These are phyloP conservation scores for Syngnathus floridae DNA, from an alignment of 2,113 vertebrate genomes.

Conservation along the genomic window DNA sequence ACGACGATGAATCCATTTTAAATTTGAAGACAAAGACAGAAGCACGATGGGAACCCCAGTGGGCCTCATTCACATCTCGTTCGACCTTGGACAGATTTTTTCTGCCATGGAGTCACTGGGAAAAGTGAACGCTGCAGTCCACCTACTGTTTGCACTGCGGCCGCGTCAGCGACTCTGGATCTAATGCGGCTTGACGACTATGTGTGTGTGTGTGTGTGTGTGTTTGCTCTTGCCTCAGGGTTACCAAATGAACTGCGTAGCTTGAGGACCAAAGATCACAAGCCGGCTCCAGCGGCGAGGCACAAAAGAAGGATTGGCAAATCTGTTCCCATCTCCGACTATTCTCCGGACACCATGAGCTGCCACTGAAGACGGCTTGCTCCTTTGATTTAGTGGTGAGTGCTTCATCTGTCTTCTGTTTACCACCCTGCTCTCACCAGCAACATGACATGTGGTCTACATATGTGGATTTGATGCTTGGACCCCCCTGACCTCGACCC, in stretches of 20 bases:
- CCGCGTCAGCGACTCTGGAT: constrained; percentile 53
- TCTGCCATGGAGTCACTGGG: constrained; percentile 12
- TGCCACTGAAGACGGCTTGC: constrained; percentile 29
- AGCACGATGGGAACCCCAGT: too few species aligned
- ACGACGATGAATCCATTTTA: neutral
- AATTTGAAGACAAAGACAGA: neutral
- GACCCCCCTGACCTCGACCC: neutral
- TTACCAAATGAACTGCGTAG: constrained; percentile 51
- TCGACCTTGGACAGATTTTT: too few species aligned
- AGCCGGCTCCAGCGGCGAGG: constrained; percentile 22
- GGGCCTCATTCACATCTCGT: too few species aligned
- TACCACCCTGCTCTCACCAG: constrained; percentile 30
- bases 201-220: constrained; percentile 36
- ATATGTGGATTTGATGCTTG: constrained; percentile 27
- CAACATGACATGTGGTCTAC: constrained; percentile 32
- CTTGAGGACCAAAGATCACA: constrained; percentile 57
- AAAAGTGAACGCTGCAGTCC: constrained; percentile 32
- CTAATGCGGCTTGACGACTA: constrained; percentile 59
- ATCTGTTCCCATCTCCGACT: constrained; percentile 18
- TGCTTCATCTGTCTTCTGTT: constrained; percentile 20
- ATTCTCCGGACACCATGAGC: constrained; percentile 39
- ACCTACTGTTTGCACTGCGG: constrained; percentile 59
- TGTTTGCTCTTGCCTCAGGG: constrained; percentile 62
- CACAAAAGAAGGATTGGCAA: constrained; percentile 19
- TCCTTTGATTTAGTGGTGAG: constrained; percentile 49